phyloP scores from a whole-genome alignment of 2,797 vertebrate species.

The Gallinago nigripennis region DNA sequence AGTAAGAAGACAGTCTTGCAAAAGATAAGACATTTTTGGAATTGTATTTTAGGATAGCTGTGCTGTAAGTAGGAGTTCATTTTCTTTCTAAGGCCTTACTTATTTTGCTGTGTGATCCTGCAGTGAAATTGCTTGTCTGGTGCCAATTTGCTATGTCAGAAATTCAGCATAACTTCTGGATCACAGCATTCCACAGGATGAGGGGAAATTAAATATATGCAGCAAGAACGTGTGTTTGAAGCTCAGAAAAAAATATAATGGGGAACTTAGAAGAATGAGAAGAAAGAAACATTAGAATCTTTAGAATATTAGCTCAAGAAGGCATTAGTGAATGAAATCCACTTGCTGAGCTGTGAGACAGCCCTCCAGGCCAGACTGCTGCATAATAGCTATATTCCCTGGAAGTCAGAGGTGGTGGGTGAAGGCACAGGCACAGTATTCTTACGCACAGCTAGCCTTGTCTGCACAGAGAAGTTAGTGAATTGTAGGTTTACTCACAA shows the following conservation, averaged over 20 bases:
- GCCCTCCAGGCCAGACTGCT: not conserved
- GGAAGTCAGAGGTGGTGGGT: not conserved
- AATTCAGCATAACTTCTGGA: conserved; percentile 1
- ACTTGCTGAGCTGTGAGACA: accelerated
- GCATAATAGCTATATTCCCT: not conserved
- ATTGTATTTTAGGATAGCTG: not conserved
- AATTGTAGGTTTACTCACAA: not conserved
- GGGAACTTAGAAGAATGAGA: not conserved
- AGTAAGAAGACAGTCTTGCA: not conserved
- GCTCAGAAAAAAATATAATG: not conserved
- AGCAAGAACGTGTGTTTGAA: not conserved
- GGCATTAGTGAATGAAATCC: not conserved
- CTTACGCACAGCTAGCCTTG: not conserved
- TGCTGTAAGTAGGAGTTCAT: not conserved
- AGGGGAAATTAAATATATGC: not conserved
- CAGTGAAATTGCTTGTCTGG: not conserved
- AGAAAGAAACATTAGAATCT: not conserved
- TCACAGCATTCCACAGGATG: not conserved
- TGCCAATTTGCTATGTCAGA: conserved; percentile 14
- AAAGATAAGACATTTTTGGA: not conserved
- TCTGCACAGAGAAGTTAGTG: not conserved
- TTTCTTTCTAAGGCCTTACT: not conserved
- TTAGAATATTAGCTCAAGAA: not conserved
- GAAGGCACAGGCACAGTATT: not conserved
- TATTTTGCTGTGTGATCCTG: not conserved